Base-by-base conservation (phyloP, 2,888 invertebrate genomes). In the Nebria salina region DNA sequence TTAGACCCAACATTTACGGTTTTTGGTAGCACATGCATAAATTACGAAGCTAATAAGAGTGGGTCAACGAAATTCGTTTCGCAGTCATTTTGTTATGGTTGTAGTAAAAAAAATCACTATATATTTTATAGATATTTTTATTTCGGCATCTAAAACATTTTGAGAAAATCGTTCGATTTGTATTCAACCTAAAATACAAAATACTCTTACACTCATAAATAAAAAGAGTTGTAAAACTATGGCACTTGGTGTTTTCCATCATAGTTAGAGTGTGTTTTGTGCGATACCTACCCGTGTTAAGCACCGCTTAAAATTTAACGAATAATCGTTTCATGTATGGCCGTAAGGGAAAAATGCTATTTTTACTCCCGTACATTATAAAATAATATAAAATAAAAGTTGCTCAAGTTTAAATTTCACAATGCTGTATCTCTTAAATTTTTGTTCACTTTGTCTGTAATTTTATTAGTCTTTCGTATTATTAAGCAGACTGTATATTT, bases 241-340 rank as follows among this genome's bases (percentile, higher is more conserved):
- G 13, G 54, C 54, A 0, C 6, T 13, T 54, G 54, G 13, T 54
- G 54, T 54, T 54, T 54, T 54, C 8, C 54, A 54, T 54, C 54
- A 8, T 8, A 54, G 54, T 70, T 70, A 13, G 15, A 68, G 70
- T 26, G 70, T 25, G 70, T 11, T 20, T 26, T 11, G 54, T 65
- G 65, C 78, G 78, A 78, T 65, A 26, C 34, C 65, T 54, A 74
- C 79, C 66, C 79, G 73, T 79, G 73, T 15, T 79, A 79, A 79
- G 74, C 79, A 75, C 79, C 79, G 75, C 79, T 79, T 79, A 79
- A 79, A 75, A 75, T 79, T 68, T 25, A 79, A 54, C 79, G 79
- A 75, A 66, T 74, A 79, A 79, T 79, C 79, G 79, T 75, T 79
- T 66, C 72, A 54, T 54, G 54, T 54, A 54, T 54, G 54, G 4